Evolutionary conservation across 1,140 invertebrate species (phyloP).

Genomic region (Acromyrmex charruanus): DNA sequence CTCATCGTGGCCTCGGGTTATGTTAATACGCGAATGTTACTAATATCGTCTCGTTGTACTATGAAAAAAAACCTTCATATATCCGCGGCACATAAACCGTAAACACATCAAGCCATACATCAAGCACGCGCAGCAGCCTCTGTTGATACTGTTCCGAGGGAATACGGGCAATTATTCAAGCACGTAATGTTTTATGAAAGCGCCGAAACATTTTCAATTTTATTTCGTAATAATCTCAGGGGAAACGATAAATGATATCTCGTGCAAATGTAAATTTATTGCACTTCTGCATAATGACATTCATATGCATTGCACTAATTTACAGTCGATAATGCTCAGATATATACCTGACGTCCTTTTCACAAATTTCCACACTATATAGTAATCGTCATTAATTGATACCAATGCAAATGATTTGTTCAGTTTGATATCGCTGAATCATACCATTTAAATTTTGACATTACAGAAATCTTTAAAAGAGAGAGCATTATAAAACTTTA

Average conservation of each 20-base stretch:
- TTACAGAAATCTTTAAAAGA: not conserved
- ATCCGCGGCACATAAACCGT: not conserved
- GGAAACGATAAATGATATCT: conserved; percentile 44
- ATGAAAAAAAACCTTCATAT: conserved; percentile 15
- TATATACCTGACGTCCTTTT: not conserved
- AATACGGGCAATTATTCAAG: conserved; percentile 54
- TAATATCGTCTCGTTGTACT: conserved; percentile 24
- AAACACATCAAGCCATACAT: conserved; percentile 23
- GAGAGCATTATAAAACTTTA: not conserved
- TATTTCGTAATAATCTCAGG: conserved; percentile 44
- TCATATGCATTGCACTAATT: conserved; percentile 36
- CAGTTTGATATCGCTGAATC: not conserved
- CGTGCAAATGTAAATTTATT: conserved; percentile 49
- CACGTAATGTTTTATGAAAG: conserved; percentile 35
- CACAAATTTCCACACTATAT: not conserved
- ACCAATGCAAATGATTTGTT: conserved; percentile 27
- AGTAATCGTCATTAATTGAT: conserved; percentile 15
- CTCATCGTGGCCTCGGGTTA: not conserved
- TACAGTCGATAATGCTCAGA: conserved; percentile 1
- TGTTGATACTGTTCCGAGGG: conserved; percentile 13
- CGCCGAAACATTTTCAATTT: conserved; percentile 60
- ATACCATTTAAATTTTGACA: not conserved
- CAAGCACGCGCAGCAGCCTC: conserved; percentile 15
- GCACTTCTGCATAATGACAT: conserved; percentile 7
- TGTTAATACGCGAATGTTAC: conserved; percentile 14